Conservation (phyloP, 2,888 invertebrate genomes). For the Netelia virgata region DNA sequence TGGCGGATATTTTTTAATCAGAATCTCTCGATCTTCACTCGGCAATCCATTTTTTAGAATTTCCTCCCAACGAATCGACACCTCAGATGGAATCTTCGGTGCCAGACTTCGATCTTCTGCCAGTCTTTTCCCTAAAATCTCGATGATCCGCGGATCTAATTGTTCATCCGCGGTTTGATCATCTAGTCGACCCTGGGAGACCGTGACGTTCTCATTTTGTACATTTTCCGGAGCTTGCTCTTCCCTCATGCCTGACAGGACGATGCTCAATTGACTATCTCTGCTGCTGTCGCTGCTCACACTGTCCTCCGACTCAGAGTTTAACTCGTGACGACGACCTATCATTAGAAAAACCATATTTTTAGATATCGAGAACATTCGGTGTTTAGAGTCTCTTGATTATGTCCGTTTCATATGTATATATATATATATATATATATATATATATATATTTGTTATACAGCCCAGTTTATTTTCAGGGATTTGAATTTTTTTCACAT, state of each 20-base stretch:
- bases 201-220: too few species aligned
- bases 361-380: too few species aligned
- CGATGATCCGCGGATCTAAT: conserved; percentile 21
- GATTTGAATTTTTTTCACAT: too few species aligned
- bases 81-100: too few species aligned
- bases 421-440: too few species aligned
- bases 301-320: neutral
- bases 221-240: neutral
- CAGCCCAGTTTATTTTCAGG: too few species aligned
- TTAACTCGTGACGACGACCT: conserved; percentile 1
- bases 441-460: too few species aligned
- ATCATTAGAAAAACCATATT: neutral
- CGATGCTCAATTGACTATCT: neutral
- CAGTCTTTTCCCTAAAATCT: conserved; percentile 18
- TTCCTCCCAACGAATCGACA: too few species aligned
- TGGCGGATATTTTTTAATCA: conserved; percentile 28
- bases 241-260: neutral
- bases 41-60: conserved; percentile 5
- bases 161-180: neutral
- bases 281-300: neutral
- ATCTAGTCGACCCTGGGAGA: too few species aligned
- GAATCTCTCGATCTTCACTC: conserved; percentile 9
- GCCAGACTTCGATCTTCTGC: neutral
- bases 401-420: too few species aligned
- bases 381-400: too few species aligned